Conservation (phyloP, 2,888 invertebrate genomes). For the Prostheceraeus crozeri region DNA sequence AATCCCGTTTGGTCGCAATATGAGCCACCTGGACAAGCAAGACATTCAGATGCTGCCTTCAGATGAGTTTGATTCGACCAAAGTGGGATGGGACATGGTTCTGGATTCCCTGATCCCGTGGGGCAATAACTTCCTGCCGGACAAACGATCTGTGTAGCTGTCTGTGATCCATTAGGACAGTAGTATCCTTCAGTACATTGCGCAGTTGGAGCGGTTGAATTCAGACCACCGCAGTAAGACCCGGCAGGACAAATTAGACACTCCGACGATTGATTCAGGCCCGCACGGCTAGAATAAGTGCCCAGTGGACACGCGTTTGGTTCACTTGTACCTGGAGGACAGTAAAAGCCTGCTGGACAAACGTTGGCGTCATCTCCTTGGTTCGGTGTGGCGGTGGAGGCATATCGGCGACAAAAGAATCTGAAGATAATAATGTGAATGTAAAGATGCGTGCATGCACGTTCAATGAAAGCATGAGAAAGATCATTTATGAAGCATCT, state of each 20-base stretch:
- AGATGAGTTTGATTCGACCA: constrained; percentile 47
- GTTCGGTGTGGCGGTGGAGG: constrained; percentile 48
- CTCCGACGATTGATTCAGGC: constrained; percentile 43
- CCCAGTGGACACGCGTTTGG: constrained; percentile 49
- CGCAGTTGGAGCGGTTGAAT: constrained; percentile 46
- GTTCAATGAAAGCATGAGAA: too few species aligned
- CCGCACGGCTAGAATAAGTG: constrained; percentile 46
- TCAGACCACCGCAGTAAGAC: constrained; percentile 46
- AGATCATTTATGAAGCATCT: too few species aligned
- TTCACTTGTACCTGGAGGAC: constrained; percentile 47
- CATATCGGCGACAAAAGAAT: constrained; percentile 49
- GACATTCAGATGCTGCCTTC: constrained; percentile 46
- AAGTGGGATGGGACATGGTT: constrained; percentile 48
- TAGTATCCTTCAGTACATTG: constrained; percentile 31
- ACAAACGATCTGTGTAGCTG: constrained; percentile 40
- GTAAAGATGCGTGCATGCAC: not conserved
- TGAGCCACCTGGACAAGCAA: constrained; percentile 50
- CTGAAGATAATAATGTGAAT: constrained; percentile 42
- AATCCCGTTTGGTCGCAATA: constrained; percentile 48
- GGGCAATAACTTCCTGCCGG: constrained; percentile 54
- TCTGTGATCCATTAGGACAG: constrained; percentile 5
- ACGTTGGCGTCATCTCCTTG: constrained; percentile 48
- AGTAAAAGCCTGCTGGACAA: constrained; percentile 51
- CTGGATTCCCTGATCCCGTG: constrained; percentile 45
- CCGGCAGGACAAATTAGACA: constrained; percentile 51